phyloP scores from a whole-genome alignment of 2,797 vertebrate genomes.

The Paguma larvata region DNA sequence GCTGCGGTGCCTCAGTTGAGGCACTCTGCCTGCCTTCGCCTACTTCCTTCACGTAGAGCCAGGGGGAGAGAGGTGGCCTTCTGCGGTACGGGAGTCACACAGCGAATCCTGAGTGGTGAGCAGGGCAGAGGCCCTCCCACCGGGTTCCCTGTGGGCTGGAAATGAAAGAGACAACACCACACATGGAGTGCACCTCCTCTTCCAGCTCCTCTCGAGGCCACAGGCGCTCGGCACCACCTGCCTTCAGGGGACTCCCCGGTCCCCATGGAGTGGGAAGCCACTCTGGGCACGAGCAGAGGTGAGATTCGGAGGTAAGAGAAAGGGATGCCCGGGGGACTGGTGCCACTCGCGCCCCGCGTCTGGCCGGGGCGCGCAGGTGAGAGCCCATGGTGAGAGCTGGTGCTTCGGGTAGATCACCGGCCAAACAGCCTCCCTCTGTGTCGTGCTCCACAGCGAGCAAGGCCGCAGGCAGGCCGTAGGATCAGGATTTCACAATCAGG shows the following conservation, averaged over 20 bases:
- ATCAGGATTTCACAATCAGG: rapidly evolving
- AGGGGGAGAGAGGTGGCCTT: background rate
- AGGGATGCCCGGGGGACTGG: no score
- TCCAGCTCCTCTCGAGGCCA: background rate
- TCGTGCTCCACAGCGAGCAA: background rate
- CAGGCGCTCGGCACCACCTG: background rate
- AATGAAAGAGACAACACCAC: background rate
- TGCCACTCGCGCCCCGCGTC: rapidly evolving
- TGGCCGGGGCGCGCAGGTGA: background rate
- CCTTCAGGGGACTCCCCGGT: background rate
- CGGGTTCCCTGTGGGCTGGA: background rate
- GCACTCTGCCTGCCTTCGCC: background rate
- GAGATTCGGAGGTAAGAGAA: background rate
- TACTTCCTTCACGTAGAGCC: background rate
- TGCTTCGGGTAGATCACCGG: rapidly evolving
- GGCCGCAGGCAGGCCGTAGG: background rate
- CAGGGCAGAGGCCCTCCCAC: no score
- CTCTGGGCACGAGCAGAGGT: background rate
- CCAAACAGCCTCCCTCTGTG: rapidly evolving
- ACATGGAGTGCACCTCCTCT: rapidly evolving
- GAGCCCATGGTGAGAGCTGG: background rate
- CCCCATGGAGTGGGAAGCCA: rapidly evolving
- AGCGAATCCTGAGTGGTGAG: background rate
- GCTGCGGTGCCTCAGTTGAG: rapidly evolving
- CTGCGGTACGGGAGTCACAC: no score